Evolutionary conservation across 1,140 invertebrate species (phyloP), one percentile per base, ranked within the genome.

Genomic region (Pomacea maculata): DNA sequence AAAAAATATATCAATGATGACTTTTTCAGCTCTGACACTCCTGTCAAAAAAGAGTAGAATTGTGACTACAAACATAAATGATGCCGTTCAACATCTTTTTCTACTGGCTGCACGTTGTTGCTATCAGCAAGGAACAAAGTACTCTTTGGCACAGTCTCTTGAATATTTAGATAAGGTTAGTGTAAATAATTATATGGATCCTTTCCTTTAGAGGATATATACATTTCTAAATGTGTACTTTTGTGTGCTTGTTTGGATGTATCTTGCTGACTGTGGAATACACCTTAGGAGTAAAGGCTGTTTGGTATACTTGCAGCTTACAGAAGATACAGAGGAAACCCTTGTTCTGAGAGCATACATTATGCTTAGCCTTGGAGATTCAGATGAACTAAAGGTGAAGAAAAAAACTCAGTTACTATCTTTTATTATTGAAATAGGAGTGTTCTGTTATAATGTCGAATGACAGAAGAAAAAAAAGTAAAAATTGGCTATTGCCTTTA

Each of bases 1-100:
- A 11, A 25, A 25, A 25, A 25, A 61, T 61, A 17, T 14, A 61
- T 14, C 57, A 17, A 11, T 61, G 57, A 61, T 14, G 11, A 14
- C 15, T 73, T 29, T 54, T 29, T n/a, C 77, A 78, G 77, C 67
- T 1, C 65, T 78, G 34, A 12, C 77, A 1, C 65, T 78, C n/a
- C 54, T 70, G 65, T 78, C 65, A n/a, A 78, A 67, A 65, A 78
- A 78, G 15, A 78, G 9, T 19, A 21, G 67, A 55, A 45, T 70
- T 34, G 77, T 78, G 65, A 67, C 67, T 55, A 67, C 70, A 34
- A 78, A 52, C 77, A 70, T 65, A 64, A 54, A 4, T 17, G 52
- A 10, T 9, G 77, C 77, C 19, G 67, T 52, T 5, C 34, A 78
- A 29, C 77, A 25, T 14, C 64, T 78, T 65, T 67, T 25, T 15